A percentile compares a stretch with the other conserved stretches of the same genome.
Evolutionary conservation across 1,140 invertebrate species (phyloP).

Genomic region (Hetaerina americana): DNA sequence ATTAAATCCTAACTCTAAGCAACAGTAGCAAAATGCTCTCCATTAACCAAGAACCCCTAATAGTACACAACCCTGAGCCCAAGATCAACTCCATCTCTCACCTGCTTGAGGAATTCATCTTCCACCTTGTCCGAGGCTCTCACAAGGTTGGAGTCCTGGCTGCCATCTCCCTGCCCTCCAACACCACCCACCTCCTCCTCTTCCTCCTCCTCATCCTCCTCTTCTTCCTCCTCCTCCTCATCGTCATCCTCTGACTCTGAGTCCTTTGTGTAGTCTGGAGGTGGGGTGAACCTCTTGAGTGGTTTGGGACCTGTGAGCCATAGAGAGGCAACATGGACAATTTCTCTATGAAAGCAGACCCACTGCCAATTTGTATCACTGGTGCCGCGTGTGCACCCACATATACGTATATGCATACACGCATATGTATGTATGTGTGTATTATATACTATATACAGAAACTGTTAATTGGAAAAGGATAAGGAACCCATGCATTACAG

Average conservation of each 20-base stretch:
- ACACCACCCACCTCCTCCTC: conserved; percentile 23
- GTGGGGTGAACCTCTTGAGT: conserved; percentile 76
- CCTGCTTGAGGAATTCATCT: conserved; percentile 43
- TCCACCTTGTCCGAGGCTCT: conserved; percentile 40
- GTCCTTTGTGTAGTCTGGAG: conserved; percentile 51
- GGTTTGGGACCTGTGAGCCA: conserved; percentile 58
- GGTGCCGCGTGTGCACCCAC: too few species aligned
- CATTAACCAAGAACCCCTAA: too few species aligned
- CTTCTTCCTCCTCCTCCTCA: conserved; percentile 39
- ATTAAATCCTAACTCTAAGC: too few species aligned
- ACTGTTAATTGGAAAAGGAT: too few species aligned
- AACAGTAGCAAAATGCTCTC: too few species aligned
- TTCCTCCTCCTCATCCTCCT: conserved; percentile 22
- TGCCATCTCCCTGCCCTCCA: conserved; percentile 19
- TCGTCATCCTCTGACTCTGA: conserved; percentile 36
- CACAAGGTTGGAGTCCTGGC: conserved; percentile 41
- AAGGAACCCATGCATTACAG: too few species aligned
- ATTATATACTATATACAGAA: too few species aligned
- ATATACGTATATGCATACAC: background rate
- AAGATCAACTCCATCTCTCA: too few species aligned
- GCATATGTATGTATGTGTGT: too few species aligned
- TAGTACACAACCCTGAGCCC: too few species aligned
- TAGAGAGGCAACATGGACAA: background rate
- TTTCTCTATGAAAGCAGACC: too few species aligned
- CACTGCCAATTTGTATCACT: too few species aligned